Evolutionary conservation across 1,140 invertebrate genomes (phyloP), one percentile per base, ranked within the genome.

Genomic region (Heliconius eleuchia): DNA sequence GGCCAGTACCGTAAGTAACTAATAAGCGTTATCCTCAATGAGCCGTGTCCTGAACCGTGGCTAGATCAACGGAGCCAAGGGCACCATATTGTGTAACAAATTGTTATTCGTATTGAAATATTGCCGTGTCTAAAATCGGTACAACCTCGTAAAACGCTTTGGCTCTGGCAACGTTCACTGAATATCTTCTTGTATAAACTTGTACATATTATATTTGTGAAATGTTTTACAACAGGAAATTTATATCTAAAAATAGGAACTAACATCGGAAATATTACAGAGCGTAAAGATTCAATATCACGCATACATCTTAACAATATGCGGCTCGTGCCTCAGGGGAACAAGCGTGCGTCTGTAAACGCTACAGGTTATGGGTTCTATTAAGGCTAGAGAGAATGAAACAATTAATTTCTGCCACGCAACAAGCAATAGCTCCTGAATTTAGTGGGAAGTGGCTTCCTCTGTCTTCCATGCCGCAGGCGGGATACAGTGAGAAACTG

Each of bases 41-140:
- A 85, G 84, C 85, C 85, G 82, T 86, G 85, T 87, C 85, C 79
- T 85, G 84, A 80, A 76, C 87, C 82, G 88, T 85, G 86, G 82
- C 85, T 86, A 82, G 80, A 83, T 80, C 78, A 83, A 84, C 83
- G 80, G 83, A 86, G 83, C 81, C 89, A 89, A 91, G 89, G 91
- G 86, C 88, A 76, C 9, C 39, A 66, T 60, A 50, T 83, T 81
- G 73, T 75, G 82, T 76, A 83, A 81, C 74, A 79, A 78, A 74
- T 74, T 71, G 73, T 75, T 57, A 77, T 82, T 74, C 74, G 57
- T 77, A 75, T 79, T 79, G 73, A 76, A 80, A 73, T 82, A 79
- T 79, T 73, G 37, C 70, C 37, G 52, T 66, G 37, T 57, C 79
- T 80, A 80, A 80, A 80, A 80, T 77, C 73, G 74, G 79, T 80